phyloP scores from a whole-genome alignment of 1,140 invertebrate genomes.

The Platyura marginata region DNA sequence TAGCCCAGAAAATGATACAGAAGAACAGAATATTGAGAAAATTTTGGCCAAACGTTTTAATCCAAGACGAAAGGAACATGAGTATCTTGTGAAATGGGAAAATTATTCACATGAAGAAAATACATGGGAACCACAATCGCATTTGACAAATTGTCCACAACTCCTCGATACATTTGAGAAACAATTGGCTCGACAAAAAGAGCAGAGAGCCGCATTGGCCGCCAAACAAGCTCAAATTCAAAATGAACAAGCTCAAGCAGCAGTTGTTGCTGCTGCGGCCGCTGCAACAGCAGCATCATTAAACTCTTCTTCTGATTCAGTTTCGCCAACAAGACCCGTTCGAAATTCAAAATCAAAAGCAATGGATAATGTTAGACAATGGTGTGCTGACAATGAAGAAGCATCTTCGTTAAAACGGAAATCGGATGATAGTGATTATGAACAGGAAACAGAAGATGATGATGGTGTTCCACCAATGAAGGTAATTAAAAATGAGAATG shows the following conservation, averaged over 20 bases:
- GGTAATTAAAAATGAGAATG: neutral
- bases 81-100: constrained; percentile 71
- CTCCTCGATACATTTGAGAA: constrained; percentile 62
- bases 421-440: constrained; percentile 16
- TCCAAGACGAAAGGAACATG: constrained; percentile 50
- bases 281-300: neutral
- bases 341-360: constrained; percentile 63
- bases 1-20: constrained; percentile 10
- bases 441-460: constrained; percentile 24
- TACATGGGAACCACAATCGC: constrained; percentile 60
- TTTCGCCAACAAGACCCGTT: constrained; percentile 37
- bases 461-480: constrained; percentile 13
- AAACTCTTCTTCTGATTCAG: neutral
- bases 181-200: constrained; percentile 52
- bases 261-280: constrained; percentile 18
- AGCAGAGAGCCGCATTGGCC: constrained; percentile 37
- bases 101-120: constrained; percentile 51
- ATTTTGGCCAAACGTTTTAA: constrained; percentile 65
- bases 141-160: constrained; percentile 51
- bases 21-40: constrained; percentile 40
- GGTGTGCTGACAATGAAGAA: constrained; percentile 51
- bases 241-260: constrained; percentile 17
- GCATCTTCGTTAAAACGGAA: constrained; percentile 19
- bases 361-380: constrained; percentile 65
- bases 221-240: constrained; percentile 16